phyloP scores from a whole-genome alignment of 1,140 invertebrate species.

The Diploscapter pachys region DNA sequence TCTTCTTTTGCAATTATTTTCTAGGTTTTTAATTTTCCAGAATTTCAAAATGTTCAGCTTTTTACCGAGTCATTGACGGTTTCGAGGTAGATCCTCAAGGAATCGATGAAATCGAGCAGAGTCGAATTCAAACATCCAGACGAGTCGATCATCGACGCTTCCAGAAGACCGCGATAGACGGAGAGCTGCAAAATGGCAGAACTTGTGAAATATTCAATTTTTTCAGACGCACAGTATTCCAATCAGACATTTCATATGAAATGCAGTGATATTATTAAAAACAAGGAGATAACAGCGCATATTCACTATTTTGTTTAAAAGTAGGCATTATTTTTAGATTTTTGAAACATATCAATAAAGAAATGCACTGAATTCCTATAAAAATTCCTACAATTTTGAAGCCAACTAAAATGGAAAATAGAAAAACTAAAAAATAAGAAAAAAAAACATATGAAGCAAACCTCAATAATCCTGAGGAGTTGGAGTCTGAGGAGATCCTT shows the following conservation, averaged over 20 bases:
- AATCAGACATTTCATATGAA: no score
- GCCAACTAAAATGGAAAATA: neutral
- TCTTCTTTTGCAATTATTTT: no score
- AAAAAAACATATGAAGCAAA: constrained; percentile 1
- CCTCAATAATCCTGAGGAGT: constrained; percentile 68
- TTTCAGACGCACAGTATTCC: no score
- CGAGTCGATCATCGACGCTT: constrained; percentile 9
- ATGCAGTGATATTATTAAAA: no score
- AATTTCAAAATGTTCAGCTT: no score
- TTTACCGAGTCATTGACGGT: constrained; percentile 68
- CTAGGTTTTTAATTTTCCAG: no score
- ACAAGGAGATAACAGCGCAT: no score
- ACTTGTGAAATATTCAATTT: no score
- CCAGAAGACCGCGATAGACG: constrained; percentile 23
- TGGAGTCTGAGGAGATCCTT: constrained; percentile 78
- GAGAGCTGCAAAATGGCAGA: constrained; percentile 19
- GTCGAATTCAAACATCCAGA: constrained; percentile 16
- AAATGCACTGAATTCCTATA: no score
- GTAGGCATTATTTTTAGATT: no score
- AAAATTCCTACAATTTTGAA: neutral
- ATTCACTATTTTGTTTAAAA: no score
- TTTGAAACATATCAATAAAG: no score
- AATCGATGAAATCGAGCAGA: constrained; percentile 89
- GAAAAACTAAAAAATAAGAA: neutral
- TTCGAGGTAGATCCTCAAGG: constrained; percentile 82